phyloP scores from a whole-genome alignment of 2,113 vertebrate species.

The Oxygymnocypris stewartii region DNA sequence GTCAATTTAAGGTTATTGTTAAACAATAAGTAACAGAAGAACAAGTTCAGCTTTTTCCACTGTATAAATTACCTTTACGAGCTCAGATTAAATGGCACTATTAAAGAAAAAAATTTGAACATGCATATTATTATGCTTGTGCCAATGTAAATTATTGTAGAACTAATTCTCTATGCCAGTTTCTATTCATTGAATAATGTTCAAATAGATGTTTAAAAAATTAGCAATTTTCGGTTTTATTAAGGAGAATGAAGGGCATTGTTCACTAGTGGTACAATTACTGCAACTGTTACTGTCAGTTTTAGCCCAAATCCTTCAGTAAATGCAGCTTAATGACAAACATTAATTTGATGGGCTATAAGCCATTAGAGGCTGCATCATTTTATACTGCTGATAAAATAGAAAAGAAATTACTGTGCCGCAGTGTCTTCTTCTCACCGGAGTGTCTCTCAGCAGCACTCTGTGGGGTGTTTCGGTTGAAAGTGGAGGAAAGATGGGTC shows the following conservation, averaged over 20 bases:
- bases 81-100: neutral
- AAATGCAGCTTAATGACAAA: slow-evolving; percentile 48
- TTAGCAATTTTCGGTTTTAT: slow-evolving; percentile 31
- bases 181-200: slow-evolving; percentile 27
- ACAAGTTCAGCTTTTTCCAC: neutral
- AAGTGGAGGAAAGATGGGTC: neutral
- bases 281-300: slow-evolving; percentile 43
- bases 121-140: slow-evolving; percentile 14
- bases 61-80: neutral
- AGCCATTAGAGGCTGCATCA: slow-evolving; percentile 49
- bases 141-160: slow-evolving; percentile 39
- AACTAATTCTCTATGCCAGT: slow-evolving; percentile 29
- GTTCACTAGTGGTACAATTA: slow-evolving; percentile 43
- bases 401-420: slow-evolving; percentile 31
- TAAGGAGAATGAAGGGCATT: slow-evolving; percentile 38
- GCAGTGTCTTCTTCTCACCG: slow-evolving; percentile 10
- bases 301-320: slow-evolving; percentile 44
- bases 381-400: slow-evolving; percentile 44
- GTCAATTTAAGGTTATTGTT: neutral
- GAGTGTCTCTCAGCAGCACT: slow-evolving; percentile 1
- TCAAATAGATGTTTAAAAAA: slow-evolving; percentile 39
- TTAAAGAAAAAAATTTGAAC: slow-evolving; percentile 25
- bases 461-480: neutral
- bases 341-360: slow-evolving; percentile 48
- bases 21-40: neutral